Evolutionary conservation across 2,888 invertebrate genomes (phyloP).

Genomic region (Eupithecia dodoneata): DNA sequence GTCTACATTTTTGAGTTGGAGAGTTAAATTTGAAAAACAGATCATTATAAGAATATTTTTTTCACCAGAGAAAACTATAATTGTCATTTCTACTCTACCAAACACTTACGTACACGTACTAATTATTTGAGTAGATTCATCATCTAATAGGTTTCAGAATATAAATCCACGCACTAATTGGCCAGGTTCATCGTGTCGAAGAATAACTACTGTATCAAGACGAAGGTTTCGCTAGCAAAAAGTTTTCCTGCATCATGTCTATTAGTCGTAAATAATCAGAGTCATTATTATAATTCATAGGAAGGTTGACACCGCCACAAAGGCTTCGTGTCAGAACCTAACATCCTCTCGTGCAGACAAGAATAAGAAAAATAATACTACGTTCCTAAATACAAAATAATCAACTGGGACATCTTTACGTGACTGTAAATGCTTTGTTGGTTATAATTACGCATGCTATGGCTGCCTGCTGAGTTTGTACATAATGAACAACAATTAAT

Average conservation of each 20-base stretch:
- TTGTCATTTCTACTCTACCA: not conserved
- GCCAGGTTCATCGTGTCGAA: constrained; percentile 40
- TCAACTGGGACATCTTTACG: constrained; percentile 56
- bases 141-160: not conserved
- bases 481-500: constrained; percentile 54
- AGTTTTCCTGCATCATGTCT: constrained; percentile 64
- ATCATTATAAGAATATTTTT: not conserved
- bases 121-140: not conserved
- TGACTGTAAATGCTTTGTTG: constrained; percentile 47
- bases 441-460: constrained; percentile 33
- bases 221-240: constrained; percentile 68
- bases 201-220: constrained; percentile 43
- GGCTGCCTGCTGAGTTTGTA: constrained; percentile 36
- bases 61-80: not conserved
- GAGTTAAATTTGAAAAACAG: not conserved
- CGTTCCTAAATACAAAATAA: constrained; percentile 51
- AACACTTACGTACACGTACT: too few species aligned
- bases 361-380: constrained; percentile 47
- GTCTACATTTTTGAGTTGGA: not conserved
- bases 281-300: constrained; percentile 55
- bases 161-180: constrained; percentile 19
- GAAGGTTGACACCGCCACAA: constrained; percentile 56
- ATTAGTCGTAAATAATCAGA: constrained; percentile 47
- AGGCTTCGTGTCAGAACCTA: constrained; percentile 47
- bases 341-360: constrained; percentile 45